A percentile compares a stretch with the other conserved stretches of the same genome.
These are phyloP conservation scores for Leptinotarsa texana DNA, from an alignment of 1,140 invertebrate genomes.

Conservation along the genomic window DNA sequence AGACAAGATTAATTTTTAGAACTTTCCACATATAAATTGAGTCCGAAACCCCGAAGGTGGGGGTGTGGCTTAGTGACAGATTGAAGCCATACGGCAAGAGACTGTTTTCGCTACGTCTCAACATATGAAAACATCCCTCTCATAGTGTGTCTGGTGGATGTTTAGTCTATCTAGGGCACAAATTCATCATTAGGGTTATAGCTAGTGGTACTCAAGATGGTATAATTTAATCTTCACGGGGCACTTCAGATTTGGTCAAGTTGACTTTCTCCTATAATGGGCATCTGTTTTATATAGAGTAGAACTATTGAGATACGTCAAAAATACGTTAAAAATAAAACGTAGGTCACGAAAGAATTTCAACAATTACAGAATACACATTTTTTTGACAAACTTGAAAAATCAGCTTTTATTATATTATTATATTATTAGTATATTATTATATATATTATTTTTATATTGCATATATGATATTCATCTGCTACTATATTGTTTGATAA, in stretches of 20 bases:
- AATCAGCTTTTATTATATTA: too few relatives aligned
- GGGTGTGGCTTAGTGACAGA: constrained; percentile 31
- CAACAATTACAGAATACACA: too few relatives aligned
- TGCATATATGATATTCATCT: too few relatives aligned
- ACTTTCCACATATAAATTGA: constrained; percentile 24
- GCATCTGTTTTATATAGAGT: background rate
- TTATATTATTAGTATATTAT: too few relatives aligned
- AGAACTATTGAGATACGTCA: too few relatives aligned
- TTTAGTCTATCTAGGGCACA: constrained; percentile 25
- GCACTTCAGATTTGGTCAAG: constrained; percentile 15
- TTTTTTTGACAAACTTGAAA: too few relatives aligned
- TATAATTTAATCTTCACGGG: background rate
- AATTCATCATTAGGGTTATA: background rate
- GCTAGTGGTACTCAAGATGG: background rate
- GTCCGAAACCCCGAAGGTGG: constrained; percentile 26
- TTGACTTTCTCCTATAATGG: background rate
- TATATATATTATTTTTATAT: too few relatives aligned
- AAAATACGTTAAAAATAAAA: too few relatives aligned
- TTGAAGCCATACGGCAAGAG: constrained; percentile 30
- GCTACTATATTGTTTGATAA: too few relatives aligned
- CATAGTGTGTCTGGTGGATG: constrained; percentile 15
- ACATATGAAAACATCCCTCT: constrained; percentile 26
- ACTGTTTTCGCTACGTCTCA: constrained; percentile 9
- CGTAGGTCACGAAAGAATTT: too few relatives aligned
- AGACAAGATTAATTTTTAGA: background rate